Evolutionary conservation across 2,797 vertebrate genomes (phyloP).

Genomic region (Sciaenops ocellatus): DNA sequence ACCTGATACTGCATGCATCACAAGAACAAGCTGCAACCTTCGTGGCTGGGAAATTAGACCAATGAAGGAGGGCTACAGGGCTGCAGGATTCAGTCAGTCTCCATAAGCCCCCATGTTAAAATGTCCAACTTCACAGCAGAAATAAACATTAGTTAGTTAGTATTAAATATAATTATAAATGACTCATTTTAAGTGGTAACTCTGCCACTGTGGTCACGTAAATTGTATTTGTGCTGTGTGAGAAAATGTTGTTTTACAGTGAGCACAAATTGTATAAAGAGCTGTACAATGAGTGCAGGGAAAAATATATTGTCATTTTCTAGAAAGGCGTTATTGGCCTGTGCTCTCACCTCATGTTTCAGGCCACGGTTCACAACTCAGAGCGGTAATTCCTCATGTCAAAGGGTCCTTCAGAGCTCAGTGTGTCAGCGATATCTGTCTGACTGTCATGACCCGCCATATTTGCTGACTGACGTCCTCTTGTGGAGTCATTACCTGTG

Average conservation of each 20-base stretch:
- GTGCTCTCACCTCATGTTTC: conserved; percentile 1
- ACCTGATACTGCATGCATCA: too few relatives aligned
- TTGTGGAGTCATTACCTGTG: conserved; percentile 47
- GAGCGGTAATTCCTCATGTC: conserved; percentile 30
- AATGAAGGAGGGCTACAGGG: too few relatives aligned
- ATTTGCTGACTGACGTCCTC: conserved; percentile 43
- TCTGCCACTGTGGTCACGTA: background rate
- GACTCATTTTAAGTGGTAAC: background rate
- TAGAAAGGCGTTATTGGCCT: conserved; percentile 13
- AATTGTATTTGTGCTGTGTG: background rate
- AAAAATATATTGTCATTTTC: conserved; percentile 5
- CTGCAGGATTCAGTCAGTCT: too few relatives aligned
- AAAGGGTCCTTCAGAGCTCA: conserved; percentile 23
- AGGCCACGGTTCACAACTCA: conserved; percentile 3
- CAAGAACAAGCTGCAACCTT: too few relatives aligned
- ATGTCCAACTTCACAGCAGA: too few relatives aligned
- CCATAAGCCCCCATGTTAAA: too few relatives aligned
- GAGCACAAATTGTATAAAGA: background rate
- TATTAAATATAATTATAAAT: too few relatives aligned
- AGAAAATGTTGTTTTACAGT: conserved; percentile 15
- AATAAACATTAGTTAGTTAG: too few relatives aligned
- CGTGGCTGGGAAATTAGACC: too few relatives aligned
- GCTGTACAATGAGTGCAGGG: background rate
- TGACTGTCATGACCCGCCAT: conserved; percentile 28
- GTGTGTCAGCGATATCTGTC: conserved; percentile 18